These are phyloP conservation scores for Oncorhynchus mykiss DNA, from an alignment of 2,113 vertebrate genomes.

Conservation along the genomic window DNA sequence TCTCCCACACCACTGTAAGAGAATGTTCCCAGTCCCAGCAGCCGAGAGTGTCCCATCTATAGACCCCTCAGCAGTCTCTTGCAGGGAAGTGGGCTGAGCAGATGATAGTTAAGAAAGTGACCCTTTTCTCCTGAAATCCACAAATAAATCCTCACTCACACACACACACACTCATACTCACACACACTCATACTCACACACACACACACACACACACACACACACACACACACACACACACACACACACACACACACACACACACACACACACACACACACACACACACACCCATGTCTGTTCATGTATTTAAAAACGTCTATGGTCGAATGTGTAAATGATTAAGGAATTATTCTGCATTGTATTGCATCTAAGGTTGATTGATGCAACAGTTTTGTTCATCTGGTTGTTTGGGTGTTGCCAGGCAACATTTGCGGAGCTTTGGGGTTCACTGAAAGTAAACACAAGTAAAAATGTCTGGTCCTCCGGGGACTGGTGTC, in stretches of 20 bases:
- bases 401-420: background rate
- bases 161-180: background rate
- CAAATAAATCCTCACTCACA: background rate
- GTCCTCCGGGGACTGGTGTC: constrained; percentile 29
- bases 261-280: background rate
- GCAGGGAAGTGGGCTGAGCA: background rate
- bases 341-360: constrained; percentile 16
- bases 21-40: background rate
- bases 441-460: constrained; percentile 22
- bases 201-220: too few species aligned
- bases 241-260: too few species aligned
- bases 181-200: too few species aligned
- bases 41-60: background rate
- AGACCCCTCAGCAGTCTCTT: background rate
- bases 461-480: constrained; percentile 33
- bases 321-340: background rate
- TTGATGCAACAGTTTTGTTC: background rate
- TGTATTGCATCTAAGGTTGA: constrained; percentile 2
- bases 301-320: background rate
- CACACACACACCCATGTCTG: background rate
- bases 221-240: too few species aligned
- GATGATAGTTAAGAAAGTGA: constrained; percentile 18
- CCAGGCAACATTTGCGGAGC: constrained; percentile 18
- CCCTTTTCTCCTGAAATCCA: constrained; percentile 5
- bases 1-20: background rate